Percentiles rank a stretch among this genome's conserved stretches.
These are phyloP conservation scores for Rhineura floridana DNA, from an alignment of 2,113 vertebrate genomes.

Conservation along the genomic window DNA sequence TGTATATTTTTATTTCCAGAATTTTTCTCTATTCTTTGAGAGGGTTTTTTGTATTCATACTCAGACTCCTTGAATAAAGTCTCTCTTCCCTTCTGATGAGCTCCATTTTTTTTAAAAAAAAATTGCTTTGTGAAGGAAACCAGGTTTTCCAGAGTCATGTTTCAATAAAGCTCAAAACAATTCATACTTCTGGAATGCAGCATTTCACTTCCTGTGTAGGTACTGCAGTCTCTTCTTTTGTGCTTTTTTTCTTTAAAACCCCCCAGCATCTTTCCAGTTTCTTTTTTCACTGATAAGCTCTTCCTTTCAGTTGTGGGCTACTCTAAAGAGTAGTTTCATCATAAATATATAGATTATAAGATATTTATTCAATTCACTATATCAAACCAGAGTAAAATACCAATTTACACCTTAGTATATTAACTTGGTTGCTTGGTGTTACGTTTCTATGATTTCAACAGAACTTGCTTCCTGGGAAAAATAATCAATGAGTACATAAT, in stretches of 20 bases:
- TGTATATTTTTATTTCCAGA: too few species aligned
- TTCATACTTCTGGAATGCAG: neutral
- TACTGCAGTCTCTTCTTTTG: neutral
- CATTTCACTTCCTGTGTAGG: constrained; percentile 4
- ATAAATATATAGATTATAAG: neutral
- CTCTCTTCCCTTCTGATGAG: too few species aligned
- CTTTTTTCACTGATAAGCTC: neutral
- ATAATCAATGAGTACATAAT: too few species aligned
- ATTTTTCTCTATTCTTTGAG: too few species aligned
- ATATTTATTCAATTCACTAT: neutral
- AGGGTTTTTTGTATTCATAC: too few species aligned
- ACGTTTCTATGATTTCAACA: too few species aligned
- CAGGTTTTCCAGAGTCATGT: neutral
- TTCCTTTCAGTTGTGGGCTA: neutral
- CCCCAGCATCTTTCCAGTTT: neutral
- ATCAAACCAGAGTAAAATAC: neutral
- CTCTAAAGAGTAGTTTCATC: neutral
- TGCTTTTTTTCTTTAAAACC: too few species aligned
- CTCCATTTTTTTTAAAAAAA: too few species aligned
- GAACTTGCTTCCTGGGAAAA: too few species aligned
- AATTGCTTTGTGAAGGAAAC: constrained; percentile 1
- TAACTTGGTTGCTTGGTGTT: too few species aligned
- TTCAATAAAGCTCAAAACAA: neutral
- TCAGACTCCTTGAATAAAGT: too few species aligned
- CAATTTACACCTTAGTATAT: too few species aligned